phyloP scores from a whole-genome alignment of 2,797 vertebrate genomes.

The Adrianichthys oophorus region DNA sequence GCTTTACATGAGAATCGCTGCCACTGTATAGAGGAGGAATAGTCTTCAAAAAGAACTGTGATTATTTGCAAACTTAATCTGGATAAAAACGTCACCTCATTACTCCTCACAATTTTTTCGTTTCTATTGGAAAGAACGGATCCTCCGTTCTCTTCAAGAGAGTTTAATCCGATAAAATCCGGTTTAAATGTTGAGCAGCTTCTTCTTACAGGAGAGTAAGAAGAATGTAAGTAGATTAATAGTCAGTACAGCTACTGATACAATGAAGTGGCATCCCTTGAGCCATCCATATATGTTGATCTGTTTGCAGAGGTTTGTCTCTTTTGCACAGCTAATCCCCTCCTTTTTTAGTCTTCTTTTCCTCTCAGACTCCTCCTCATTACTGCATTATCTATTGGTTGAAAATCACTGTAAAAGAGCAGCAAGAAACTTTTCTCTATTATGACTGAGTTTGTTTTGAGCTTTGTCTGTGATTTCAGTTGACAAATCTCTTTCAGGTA shows the following conservation, averaged over 20 bases:
- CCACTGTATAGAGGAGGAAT: too few relatives aligned
- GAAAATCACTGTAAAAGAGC: slow-evolving; percentile 23
- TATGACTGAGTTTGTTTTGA: slow-evolving; percentile 4
- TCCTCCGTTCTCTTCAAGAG: slow-evolving; percentile 32
- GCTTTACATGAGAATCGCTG: too few relatives aligned
- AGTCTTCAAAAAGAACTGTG: too few relatives aligned
- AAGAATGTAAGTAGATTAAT: slow-evolving; percentile 41
- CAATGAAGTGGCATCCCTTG: slow-evolving; percentile 45
- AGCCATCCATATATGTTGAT: slow-evolving; percentile 61
- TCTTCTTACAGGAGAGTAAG: slow-evolving; percentile 48
- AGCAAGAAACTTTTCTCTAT: slow-evolving; percentile 10
- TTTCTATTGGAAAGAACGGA: slow-evolving; percentile 28
- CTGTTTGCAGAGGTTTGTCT: slow-evolving; percentile 53
- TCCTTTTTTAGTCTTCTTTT: slow-evolving; percentile 37
- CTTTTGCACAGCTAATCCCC: slow-evolving; percentile 66
- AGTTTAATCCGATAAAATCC: slow-evolving; percentile 35
- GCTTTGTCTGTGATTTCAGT: slow-evolving; percentile 36
- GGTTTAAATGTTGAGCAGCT: slow-evolving; percentile 46
- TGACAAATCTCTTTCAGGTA: slow-evolving; percentile 25
- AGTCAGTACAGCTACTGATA: slow-evolving; percentile 32
- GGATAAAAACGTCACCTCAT: slow-evolving; percentile 5
- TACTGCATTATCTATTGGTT: slow-evolving; percentile 16
- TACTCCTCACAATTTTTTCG: slow-evolving; percentile 10
- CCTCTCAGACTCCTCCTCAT: slow-evolving; percentile 30
- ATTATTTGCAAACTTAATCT: neutral